Percentiles rank a stretch among this genome's conserved stretches.
Evolutionary conservation across 1,140 invertebrate species (phyloP).

Genomic region (Pantala flavescens): DNA sequence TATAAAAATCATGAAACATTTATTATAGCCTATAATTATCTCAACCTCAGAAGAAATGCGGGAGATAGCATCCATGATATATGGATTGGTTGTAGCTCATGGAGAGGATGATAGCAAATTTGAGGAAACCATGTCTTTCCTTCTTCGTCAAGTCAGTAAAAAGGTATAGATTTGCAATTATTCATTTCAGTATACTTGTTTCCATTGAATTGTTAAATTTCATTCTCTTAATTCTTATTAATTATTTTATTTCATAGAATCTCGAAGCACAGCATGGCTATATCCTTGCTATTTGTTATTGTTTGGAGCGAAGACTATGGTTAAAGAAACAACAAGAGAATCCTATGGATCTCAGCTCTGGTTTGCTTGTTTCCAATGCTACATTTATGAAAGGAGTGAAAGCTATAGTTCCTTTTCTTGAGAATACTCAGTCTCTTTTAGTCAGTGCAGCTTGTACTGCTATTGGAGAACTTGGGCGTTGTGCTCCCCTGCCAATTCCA

Average conservation of each 20-base stretch:
- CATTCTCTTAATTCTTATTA: not conserved
- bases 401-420: slow-evolving; percentile 45
- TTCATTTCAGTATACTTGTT: not conserved
- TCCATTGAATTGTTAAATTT: not conserved
- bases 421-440: slow-evolving; percentile 43
- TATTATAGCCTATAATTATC: slow-evolving; percentile 41
- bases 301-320: slow-evolving; percentile 52
- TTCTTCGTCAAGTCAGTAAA: slow-evolving; percentile 20
- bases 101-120: slow-evolving; percentile 33
- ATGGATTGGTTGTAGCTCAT: slow-evolving; percentile 51
- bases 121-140: slow-evolving; percentile 27
- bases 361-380: not conserved
- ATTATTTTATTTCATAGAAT: slow-evolving; percentile 25
- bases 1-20: too few species aligned
- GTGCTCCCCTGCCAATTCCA: slow-evolving; percentile 49
- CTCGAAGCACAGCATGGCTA: slow-evolving; percentile 65
- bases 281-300: slow-evolving; percentile 52
- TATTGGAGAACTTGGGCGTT: slow-evolving; percentile 57
- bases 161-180: slow-evolving; percentile 24
- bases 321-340: slow-evolving; percentile 30
- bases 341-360: not conserved
- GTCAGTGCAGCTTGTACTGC: slow-evolving; percentile 51
- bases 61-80: slow-evolving; percentile 53
- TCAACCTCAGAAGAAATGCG: slow-evolving; percentile 66
- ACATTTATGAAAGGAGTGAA: not conserved